A percentile compares a stretch with the other conserved stretches of the same genome.
These are phyloP conservation scores for Ameiurus melas DNA, from an alignment of 2,113 vertebrate genomes.

Conservation along the genomic window DNA sequence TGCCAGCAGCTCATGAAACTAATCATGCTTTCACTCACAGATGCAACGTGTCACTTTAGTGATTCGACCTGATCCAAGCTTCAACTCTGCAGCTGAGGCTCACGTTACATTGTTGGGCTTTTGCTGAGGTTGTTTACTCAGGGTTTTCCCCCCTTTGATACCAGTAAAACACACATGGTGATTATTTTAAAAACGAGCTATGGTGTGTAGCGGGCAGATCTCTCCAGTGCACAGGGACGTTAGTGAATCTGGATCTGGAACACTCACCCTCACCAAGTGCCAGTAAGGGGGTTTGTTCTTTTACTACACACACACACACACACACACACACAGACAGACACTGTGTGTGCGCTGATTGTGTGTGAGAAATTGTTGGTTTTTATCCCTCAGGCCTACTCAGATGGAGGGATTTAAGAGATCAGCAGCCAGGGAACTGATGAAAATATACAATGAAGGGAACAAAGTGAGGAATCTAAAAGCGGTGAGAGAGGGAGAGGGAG, in stretches of 20 bases:
- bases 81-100: background rate
- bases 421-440: constrained; percentile 41
- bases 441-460: constrained; percentile 29
- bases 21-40: background rate
- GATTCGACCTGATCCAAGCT: background rate
- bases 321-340: background rate
- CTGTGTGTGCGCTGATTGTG: background rate
- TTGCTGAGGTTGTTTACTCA: background rate
- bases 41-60: background rate
- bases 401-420: constrained; percentile 25
- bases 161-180: constrained; percentile 9
- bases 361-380: background rate
- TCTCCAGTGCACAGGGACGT: background rate
- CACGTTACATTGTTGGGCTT: background rate
- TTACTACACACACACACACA: constrained; percentile 20
- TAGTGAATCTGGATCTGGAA: constrained; percentile 45
- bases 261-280: background rate
- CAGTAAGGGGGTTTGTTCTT: constrained; percentile 49
- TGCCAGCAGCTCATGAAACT: background rate
- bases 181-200: constrained; percentile 47
- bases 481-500: constrained; percentile 15
- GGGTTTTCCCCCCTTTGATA: too few species aligned
- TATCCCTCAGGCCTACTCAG: constrained; percentile 13
- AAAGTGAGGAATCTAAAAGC: background rate
- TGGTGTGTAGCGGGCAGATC: background rate